These are phyloP conservation scores for Agapornis roseicollis DNA, from an alignment of 2,113 vertebrate genomes.

Conservation along the genomic window DNA sequence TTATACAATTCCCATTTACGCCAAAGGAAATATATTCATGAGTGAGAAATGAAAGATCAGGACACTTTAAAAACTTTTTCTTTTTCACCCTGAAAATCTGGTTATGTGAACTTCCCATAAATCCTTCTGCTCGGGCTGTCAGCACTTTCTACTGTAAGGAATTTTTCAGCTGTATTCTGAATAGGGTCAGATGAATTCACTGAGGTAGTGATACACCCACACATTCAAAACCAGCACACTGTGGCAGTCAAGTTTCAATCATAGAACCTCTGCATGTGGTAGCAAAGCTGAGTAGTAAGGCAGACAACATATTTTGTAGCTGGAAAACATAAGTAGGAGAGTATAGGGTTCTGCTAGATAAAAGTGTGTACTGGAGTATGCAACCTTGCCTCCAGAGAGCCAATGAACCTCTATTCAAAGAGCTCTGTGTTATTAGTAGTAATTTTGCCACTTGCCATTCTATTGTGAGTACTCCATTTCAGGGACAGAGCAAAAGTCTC, in stretches of 20 bases:
- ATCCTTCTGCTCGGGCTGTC: neutral
- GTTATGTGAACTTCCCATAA: neutral
- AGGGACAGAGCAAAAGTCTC: neutral
- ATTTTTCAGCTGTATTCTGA: neutral
- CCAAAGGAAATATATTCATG: neutral
- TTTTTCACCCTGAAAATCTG: neutral
- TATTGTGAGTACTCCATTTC: rapidly evolving
- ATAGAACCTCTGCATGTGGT: neutral
- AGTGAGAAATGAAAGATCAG: neutral
- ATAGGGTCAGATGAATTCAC: neutral
- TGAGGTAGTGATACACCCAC: neutral
- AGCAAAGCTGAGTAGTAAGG: neutral
- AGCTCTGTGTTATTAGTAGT: neutral
- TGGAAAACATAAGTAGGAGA: neutral
- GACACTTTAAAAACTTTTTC: neutral
- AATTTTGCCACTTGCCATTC: neutral
- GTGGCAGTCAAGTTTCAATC: neutral
- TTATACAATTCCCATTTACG: neutral
- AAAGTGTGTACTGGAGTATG: neutral
- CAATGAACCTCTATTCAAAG: neutral
- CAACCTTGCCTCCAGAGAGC: neutral
- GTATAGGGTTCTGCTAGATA: neutral
- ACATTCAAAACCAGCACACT: neutral
- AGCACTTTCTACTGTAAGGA: neutral
- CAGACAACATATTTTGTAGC: neutral